Evolutionary conservation across 1,140 invertebrate species (phyloP), one percentile per base, ranked within the genome.

Genomic region (Phthorimaea operculella): DNA sequence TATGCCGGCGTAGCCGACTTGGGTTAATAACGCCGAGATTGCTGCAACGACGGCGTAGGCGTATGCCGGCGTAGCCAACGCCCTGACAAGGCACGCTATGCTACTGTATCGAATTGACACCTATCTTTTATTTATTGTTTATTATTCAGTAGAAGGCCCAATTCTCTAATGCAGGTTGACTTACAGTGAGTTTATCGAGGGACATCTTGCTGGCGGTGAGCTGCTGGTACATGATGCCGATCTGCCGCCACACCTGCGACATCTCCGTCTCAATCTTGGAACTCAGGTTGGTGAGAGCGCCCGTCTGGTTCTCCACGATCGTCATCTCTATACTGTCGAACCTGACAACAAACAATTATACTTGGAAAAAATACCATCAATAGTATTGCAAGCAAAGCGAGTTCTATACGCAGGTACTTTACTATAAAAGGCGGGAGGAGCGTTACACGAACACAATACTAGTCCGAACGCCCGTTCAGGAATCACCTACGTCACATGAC

Each of bases 181-280:
- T 76, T 47, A 83, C 80, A 51, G 66, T 72, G 7, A 84, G 69
- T 55, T 72, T 78, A 52, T 92, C 91, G 4, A 96, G 77, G 2
- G 92, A 88, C 44, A 89, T 89, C 8, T 92, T 90, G 69, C 90
- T 95, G 51, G 91, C 89, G 14, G 89, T 90, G 68, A 96, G 90
- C 71, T 95, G 92, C 59, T 92, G 90, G 75, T 95, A 93, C 92
- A 96, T 94, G 14, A 94, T 93, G 57, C 93, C 93, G 63, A 95
- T 94, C 81, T 94, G 93, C 14, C 93, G 82, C 94, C 94, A 95
- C 1, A 96, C 93, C 73, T 94, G 92, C 54, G 91, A 91, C 74
- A 96, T 93, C 70, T 95, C 93, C 17, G 90, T 86, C 65, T 95
- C 93, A 72, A 96, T 91, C 66, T 92, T 92, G 0, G 86, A 85